These are phyloP conservation scores for Pelosia muscerda DNA, from an alignment of 2,888 invertebrate genomes.

Conservation along the genomic window DNA sequence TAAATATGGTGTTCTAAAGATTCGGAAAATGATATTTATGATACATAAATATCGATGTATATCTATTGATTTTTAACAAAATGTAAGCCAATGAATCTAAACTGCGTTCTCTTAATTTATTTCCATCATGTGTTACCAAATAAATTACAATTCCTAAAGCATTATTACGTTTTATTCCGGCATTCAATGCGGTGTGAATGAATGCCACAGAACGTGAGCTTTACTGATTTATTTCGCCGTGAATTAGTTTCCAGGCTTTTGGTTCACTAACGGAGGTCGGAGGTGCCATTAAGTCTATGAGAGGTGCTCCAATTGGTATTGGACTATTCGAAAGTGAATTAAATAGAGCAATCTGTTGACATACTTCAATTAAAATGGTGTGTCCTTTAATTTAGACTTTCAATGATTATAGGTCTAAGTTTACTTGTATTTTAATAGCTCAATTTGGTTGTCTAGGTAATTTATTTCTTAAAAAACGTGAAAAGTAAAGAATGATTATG, in stretches of 20 bases:
- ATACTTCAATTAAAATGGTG: background rate
- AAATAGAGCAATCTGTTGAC: background rate
- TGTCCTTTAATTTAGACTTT: background rate
- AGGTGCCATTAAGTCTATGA: background rate
- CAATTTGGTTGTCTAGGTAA: background rate
- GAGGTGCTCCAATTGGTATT: background rate
- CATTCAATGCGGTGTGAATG: conserved; percentile 35
- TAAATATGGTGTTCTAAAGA: too few relatives aligned
- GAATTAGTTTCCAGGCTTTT: conserved; percentile 33
- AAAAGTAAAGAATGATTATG: too few relatives aligned
- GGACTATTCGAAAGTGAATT: conserved; percentile 13
- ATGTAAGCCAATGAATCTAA: background rate
- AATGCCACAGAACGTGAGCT: conserved; percentile 33
- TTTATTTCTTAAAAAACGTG: too few relatives aligned
- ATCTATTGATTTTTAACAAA: background rate
- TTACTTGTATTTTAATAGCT: background rate
- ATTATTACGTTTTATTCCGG: conserved; percentile 6
- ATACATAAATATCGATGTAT: too few relatives aligned
- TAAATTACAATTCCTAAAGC: background rate
- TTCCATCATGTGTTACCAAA: background rate
- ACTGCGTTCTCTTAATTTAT: background rate
- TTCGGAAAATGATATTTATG: too few relatives aligned
- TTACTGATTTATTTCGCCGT: conserved; percentile 40
- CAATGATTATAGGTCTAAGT: background rate
- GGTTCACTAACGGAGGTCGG: conserved; percentile 10